Percentiles rank a stretch among this genome's conserved stretches.
Conservation (phyloP, 2,888 invertebrate species). For the Drosophila subsilvestris region DNA sequence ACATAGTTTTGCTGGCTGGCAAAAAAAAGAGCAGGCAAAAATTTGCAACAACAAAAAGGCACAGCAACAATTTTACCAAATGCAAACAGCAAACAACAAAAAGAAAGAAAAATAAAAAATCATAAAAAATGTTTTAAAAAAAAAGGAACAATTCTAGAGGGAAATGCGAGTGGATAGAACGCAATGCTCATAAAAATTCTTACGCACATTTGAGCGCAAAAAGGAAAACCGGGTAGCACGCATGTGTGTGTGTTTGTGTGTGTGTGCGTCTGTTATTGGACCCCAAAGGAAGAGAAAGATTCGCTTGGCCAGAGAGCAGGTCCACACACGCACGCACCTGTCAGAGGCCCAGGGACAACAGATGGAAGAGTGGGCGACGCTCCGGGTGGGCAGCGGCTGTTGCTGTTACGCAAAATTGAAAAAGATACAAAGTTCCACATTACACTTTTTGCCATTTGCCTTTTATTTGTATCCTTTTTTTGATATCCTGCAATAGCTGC, state of each 20-base stretch:
- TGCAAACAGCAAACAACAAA: slow-evolving; percentile 9
- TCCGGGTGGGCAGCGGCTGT: slow-evolving; percentile 19
- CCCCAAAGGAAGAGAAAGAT: slow-evolving; percentile 26
- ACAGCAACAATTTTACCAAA: slow-evolving; percentile 34
- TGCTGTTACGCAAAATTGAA: slow-evolving; percentile 32
- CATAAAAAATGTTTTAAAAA: slow-evolving; percentile 63
- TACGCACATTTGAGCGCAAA: slow-evolving; percentile 68
- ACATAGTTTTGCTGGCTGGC: slow-evolving; percentile 54
- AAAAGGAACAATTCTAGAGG: slow-evolving; percentile 5
- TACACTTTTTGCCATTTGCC: slow-evolving; percentile 41
- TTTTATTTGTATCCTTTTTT: too few species aligned
- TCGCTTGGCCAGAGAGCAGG: slow-evolving; percentile 15
- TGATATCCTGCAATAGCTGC: too few species aligned
- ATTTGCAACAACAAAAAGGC: slow-evolving; percentile 51
- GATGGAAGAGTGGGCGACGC: slow-evolving; percentile 19
- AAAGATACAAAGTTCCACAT: slow-evolving; percentile 61
- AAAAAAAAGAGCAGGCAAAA: slow-evolving; percentile 51
- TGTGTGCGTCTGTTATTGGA: not conserved
- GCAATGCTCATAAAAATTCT: slow-evolving; percentile 75
- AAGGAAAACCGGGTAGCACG: slow-evolving; percentile 42
- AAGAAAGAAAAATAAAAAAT: slow-evolving; percentile 65
- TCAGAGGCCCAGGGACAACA: slow-evolving; percentile 46
- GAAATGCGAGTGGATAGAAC: slow-evolving; percentile 40
- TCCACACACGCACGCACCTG: slow-evolving; percentile 9
- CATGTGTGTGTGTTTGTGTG: slow-evolving; percentile 10